Conservation (phyloP, 2,113 vertebrate genomes). For the Grallaria varia region DNA sequence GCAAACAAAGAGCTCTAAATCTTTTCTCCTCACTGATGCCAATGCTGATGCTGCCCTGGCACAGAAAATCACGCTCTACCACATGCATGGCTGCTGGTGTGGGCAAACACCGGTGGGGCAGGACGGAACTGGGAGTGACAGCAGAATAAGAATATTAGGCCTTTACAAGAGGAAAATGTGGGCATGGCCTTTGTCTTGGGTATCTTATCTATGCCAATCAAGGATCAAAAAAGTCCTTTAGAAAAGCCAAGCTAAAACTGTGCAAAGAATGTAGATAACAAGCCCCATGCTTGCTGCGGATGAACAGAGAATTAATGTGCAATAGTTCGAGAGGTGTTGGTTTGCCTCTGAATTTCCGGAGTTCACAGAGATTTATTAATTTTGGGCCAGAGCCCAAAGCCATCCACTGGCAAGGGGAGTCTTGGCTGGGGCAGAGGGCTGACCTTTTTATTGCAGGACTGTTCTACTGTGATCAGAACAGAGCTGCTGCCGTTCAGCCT, state of each 20-base stretch:
- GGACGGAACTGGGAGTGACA: fast-evolving
- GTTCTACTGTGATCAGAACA: background rate
- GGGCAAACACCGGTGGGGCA: background rate
- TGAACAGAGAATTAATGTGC: background rate
- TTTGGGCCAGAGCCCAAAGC: background rate
- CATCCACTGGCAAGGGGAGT: background rate
- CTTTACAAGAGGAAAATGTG: background rate
- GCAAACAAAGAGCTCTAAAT: background rate
- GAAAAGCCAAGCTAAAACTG: background rate
- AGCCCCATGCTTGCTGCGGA: fast-evolving
- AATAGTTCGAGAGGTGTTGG: background rate
- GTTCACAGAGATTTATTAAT: background rate
- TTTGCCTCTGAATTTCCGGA: background rate
- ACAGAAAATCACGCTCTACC: background rate
- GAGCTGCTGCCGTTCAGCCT: background rate
- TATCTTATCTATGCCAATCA: background rate
- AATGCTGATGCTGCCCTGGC: background rate
- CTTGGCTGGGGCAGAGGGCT: background rate
- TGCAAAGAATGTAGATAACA: background rate
- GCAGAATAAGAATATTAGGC: background rate
- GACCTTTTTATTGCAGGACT: background rate
- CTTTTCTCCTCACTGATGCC: background rate
- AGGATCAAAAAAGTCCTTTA: background rate
- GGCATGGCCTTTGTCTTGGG: background rate
- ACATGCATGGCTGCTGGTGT: fast-evolving